These are phyloP conservation scores for Escarpia spicata DNA, from an alignment of 2,888 invertebrate species.

Conservation along the genomic window DNA sequence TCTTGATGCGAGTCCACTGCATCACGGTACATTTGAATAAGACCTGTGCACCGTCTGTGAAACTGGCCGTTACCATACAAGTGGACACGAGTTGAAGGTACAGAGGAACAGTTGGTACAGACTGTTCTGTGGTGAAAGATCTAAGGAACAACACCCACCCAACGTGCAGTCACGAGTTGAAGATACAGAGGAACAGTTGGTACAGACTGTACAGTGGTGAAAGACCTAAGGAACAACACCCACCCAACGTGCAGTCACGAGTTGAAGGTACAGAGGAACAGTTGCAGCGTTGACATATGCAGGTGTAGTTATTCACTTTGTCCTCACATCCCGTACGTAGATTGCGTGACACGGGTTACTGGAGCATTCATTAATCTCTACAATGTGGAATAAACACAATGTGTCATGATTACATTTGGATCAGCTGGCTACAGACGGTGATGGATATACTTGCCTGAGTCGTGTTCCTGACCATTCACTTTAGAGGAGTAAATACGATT, in stretches of 20 bases:
- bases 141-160: background rate
- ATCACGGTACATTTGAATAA: too few relatives aligned
- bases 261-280: background rate
- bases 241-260: background rate
- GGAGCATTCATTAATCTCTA: background rate
- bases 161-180: background rate
- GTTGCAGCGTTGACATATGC: background rate
- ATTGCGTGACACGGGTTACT: background rate
- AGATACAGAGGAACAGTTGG: background rate
- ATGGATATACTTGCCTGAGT: too few relatives aligned
- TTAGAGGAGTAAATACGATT: too few relatives aligned
- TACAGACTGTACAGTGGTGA: background rate
- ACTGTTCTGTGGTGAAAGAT: background rate
- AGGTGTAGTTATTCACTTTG: background rate
- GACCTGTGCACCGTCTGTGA: too few relatives aligned
- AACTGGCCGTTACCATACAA: background rate
- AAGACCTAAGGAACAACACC: background rate
- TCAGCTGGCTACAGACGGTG: too few relatives aligned
- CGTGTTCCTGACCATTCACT: too few relatives aligned
- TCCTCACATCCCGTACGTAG: background rate
- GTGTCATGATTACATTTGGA: too few relatives aligned
- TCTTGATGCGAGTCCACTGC: too few relatives aligned
- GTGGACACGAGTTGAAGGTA: background rate
- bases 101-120: background rate
- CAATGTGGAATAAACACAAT: background rate